Conservation (phyloP, 2,888 invertebrate species). For the Netelia inedita region DNA sequence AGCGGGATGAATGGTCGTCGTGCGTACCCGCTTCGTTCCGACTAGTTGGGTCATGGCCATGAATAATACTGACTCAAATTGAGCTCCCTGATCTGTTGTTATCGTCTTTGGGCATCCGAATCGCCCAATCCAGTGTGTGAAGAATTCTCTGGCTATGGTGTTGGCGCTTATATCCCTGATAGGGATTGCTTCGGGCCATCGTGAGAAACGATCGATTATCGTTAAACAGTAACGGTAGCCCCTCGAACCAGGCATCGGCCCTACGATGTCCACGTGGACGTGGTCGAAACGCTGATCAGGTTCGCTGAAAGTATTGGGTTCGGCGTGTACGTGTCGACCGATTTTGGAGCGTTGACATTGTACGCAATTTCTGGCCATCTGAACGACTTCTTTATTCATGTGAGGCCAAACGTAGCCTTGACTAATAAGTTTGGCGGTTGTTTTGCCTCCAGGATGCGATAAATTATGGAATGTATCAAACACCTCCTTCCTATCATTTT, state of each 20-base stretch:
- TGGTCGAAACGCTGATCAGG: constrained; percentile 27
- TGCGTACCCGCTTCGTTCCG: too few species aligned
- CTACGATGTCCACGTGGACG: constrained; percentile 36
- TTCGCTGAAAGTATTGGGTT: not conserved
- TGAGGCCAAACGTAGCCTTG: not conserved
- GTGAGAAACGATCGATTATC: constrained; percentile 27
- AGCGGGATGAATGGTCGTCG: too few species aligned
- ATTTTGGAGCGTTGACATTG: constrained; percentile 21
- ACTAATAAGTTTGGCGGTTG: not conserved
- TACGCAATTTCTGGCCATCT: constrained; percentile 9
- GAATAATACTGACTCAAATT: too few species aligned
- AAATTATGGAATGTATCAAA: not conserved
- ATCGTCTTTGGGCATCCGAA: constrained; percentile 66
- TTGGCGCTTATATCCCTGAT: constrained; percentile 60
- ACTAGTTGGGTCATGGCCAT: too few species aligned
- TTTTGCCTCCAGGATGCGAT: not conserved
- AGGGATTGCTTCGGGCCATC: constrained; percentile 32
- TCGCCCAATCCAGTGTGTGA: constrained; percentile 64
- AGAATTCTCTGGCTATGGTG: constrained; percentile 65
- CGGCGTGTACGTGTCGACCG: not conserved
- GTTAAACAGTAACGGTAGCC: constrained; percentile 40
- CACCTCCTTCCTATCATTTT: not conserved
- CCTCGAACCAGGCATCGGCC: constrained; percentile 5
- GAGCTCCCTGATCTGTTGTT: constrained; percentile 48
- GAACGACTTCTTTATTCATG: not conserved